These are phyloP conservation scores for Melanotaenia trifasciata DNA, from an alignment of 2,797 vertebrate genomes.

Conservation along the genomic window DNA sequence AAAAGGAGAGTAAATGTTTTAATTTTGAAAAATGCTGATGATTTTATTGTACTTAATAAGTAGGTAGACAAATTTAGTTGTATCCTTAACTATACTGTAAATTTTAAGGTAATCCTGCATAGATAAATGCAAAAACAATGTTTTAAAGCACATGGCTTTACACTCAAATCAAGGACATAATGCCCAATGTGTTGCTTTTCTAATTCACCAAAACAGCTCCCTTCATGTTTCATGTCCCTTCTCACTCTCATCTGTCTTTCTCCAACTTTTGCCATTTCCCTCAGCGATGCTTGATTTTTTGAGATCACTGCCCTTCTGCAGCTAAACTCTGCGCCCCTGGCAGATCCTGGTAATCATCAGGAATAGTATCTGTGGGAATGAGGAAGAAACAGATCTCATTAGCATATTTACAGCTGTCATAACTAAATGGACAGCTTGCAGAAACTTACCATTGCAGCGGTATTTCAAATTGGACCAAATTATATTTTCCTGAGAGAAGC, in stretches of 20 bases:
- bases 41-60: constrained; percentile 49
- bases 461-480: constrained; percentile 99
- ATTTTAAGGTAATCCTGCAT: constrained; percentile 21
- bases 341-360: constrained; percentile 89
- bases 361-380: constrained; percentile 90
- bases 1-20: neutral
- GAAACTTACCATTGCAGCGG: constrained; percentile 93
- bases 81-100: neutral
- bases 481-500: constrained; percentile 99
- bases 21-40: constrained; percentile 34
- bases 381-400: constrained; percentile 21
- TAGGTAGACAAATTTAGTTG: neutral
- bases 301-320: neutral
- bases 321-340: constrained; percentile 72
- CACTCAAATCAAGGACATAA: constrained; percentile 39
- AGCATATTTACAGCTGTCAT: neutral
- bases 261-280: neutral
- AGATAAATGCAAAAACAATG: constrained; percentile 37
- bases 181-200: constrained; percentile 35
- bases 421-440: neutral
- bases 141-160: constrained; percentile 34
- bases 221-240: constrained; percentile 1
- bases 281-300: neutral
- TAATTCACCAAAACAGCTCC: constrained; percentile 3
- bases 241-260: neutral